A percentile compares a stretch with the other conserved stretches of the same genome.
These are phyloP conservation scores for Muscidifurax raptorellus DNA, from an alignment of 1,140 invertebrate genomes.

Conservation along the genomic window DNA sequence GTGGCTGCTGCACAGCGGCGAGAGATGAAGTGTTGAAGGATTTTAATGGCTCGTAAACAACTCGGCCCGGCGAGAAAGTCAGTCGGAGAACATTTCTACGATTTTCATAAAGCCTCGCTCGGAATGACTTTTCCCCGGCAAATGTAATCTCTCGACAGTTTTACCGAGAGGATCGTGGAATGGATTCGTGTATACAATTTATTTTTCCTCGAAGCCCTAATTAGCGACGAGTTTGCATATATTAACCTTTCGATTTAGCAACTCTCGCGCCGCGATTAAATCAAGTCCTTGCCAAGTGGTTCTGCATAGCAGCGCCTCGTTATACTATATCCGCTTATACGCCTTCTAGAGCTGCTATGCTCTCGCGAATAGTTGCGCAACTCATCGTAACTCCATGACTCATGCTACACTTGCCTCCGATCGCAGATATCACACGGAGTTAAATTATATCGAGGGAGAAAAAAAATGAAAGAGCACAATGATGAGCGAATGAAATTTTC, in stretches of 20 bases:
- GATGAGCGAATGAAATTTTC: no score
- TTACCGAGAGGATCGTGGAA: background rate
- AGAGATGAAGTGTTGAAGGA: background rate
- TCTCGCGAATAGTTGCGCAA: background rate
- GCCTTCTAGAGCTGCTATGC: no score
- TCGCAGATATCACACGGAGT: background rate
- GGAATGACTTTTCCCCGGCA: background rate
- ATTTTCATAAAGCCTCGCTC: background rate
- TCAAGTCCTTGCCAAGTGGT: background rate
- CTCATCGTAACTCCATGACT: background rate
- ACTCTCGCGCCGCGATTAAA: background rate
- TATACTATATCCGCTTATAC: no score
- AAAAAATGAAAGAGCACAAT: background rate
- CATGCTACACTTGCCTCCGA: background rate
- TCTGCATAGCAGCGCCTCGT: background rate
- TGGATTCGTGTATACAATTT: no score
- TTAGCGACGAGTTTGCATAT: no score
- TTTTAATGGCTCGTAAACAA: background rate
- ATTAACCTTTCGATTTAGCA: no score
- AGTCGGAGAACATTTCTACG: background rate
- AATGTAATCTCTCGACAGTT: background rate
- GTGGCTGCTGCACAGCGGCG: no score
- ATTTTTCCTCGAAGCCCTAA: no score
- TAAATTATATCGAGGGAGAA: background rate
- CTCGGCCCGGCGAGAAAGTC: background rate